Base-by-base conservation (phyloP, 2,797 vertebrate species). In the Sparus aurata region DNA sequence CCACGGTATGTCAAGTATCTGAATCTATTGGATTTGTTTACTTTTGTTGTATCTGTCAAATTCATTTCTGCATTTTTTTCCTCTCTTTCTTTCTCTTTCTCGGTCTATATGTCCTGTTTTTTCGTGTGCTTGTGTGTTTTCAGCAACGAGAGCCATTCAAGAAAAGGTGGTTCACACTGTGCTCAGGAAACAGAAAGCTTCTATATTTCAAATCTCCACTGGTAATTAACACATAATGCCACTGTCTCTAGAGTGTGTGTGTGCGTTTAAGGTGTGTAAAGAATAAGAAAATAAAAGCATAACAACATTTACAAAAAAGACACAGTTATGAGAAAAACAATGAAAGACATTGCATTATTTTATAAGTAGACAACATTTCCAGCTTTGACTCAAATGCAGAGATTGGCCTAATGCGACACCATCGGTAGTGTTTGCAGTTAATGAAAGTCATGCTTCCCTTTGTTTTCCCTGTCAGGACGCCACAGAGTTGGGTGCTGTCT, bases 121-220 rank as follows among this genome's bases (percentile, higher is more conserved):
- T 38, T 38, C 5, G 6, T 34, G 30, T 34, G 7, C 30, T 3
- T 69, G 46, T 74, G 38, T 75, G 55, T 79, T 90, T 87, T 92
- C 80, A 98, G 97, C 96, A 97, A 70, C 95, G 93, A 77, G 97
- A 98, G 87, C 86, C 95, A 23, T 98, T 98, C 87, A 97, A 96
- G 91, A 94, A 94, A 87, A 95, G 97, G 58, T 98, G 97, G 97
- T 98, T 98, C 72, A 96, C 91, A 38, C 89, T 98, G 89, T 96
- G 96, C 78, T 90, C 92, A 15, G 90, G 93, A 69, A 95, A 96
- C 86, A 95, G 97, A 77, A 97, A 90, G 62, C 95, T 98, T 78
- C 90, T 96, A 0, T 98, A 98, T 87, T 97, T 96, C 55, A 98
- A 98, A 94, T 93, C 94, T 49, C 96, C 96, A 0, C 89, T 98